Evolutionary conservation across 2,113 vertebrate genomes (phyloP).

Genomic region (Anguilla rostrata): DNA sequence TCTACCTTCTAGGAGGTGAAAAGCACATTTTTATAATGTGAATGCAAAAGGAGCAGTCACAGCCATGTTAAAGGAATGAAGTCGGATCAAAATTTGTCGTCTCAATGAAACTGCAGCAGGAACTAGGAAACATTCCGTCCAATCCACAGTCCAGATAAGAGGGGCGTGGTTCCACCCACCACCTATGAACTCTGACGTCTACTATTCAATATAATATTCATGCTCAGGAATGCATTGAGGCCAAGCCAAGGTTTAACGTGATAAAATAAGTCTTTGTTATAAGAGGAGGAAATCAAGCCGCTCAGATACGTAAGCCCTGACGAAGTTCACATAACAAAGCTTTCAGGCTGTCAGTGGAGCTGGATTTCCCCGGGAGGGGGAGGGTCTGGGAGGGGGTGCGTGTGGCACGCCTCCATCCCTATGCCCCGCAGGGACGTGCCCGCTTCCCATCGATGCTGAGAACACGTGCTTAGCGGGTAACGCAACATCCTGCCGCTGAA

Average conservation of each 20-base stretch:
- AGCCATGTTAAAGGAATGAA: not conserved
- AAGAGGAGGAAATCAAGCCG: conserved; percentile 5
- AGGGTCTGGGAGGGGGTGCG: not conserved
- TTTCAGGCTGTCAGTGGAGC: not conserved
- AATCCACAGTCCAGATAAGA: not conserved
- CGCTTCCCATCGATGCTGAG: not conserved
- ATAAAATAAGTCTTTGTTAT: conserved; percentile 4
- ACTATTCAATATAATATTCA: not conserved
- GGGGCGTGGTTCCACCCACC: conserved; percentile 3
- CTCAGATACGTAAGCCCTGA: not conserved
- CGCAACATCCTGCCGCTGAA: not conserved
- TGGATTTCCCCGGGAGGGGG: not conserved
- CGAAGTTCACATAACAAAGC: not conserved
- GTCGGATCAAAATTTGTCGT: not conserved
- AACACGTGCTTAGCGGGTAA: not conserved
- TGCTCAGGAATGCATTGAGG: not conserved
- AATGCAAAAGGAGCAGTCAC: not conserved
- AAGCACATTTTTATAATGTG: not conserved
- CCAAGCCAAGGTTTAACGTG: not conserved
- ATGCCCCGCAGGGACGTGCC: not conserved
- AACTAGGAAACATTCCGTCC: not conserved
- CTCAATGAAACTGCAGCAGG: not conserved
- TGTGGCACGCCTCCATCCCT: not conserved
- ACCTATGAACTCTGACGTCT: not conserved
- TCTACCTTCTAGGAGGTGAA: not conserved